Evolutionary conservation across 2,113 vertebrate species (phyloP).

Genomic region (Oryzias melastigma): DNA sequence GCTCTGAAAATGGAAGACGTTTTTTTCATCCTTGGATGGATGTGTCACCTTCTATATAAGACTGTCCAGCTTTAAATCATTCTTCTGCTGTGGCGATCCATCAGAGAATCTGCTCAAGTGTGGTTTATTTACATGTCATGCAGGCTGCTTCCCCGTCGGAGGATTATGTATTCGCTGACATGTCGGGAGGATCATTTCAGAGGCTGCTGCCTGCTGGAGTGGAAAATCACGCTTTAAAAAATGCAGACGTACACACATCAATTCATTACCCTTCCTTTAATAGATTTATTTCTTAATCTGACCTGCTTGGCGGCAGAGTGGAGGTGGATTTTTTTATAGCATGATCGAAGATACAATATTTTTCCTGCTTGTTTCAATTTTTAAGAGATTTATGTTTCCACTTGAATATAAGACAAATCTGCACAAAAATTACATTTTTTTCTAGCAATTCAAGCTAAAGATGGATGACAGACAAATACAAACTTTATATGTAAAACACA

Average conservation of each 20-base stretch:
- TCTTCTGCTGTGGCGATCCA: not conserved
- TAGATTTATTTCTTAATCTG: not conserved
- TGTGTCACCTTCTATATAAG: not conserved
- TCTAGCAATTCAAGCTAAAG: too few relatives aligned
- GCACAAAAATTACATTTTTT: too few relatives aligned
- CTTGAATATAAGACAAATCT: too few relatives aligned
- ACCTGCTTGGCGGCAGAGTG: slow-evolving; percentile 7
- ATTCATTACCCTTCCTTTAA: slow-evolving; percentile 43
- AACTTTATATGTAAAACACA: too few relatives aligned
- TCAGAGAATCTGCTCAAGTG: slow-evolving; percentile 37
- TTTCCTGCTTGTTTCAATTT: not conserved
- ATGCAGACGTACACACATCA: slow-evolving; percentile 53
- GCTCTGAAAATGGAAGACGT: too few relatives aligned
- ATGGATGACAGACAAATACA: too few relatives aligned
- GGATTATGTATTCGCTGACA: slow-evolving; percentile 49
- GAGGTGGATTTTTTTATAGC: slow-evolving; percentile 39
- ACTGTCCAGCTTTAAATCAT: not conserved
- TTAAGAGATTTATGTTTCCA: slow-evolving; percentile 12
- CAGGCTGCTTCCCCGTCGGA: slow-evolving; percentile 30
- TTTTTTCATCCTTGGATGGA: not conserved
- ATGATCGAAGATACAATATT: not conserved
- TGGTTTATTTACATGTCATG: slow-evolving; percentile 47
- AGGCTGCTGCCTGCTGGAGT: slow-evolving; percentile 41
- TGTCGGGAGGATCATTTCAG: slow-evolving; percentile 29
- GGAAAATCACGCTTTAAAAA: slow-evolving; percentile 58